Conservation (phyloP, 2,888 invertebrate species). For the Amorpha juglandis region DNA sequence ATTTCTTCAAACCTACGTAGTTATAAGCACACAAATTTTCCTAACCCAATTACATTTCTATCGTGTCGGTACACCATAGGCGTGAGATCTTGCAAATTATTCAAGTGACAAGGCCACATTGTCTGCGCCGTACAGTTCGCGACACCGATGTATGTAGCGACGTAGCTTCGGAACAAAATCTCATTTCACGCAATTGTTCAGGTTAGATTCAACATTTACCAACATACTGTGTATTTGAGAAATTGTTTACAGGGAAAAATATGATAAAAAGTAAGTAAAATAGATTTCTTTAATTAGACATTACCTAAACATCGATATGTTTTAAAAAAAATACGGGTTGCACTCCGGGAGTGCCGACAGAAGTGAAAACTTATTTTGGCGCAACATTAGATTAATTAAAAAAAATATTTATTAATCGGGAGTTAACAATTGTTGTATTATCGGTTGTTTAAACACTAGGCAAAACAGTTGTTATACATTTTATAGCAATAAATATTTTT, state of each 20-base stretch:
- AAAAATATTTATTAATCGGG: no score
- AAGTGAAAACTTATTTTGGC: no score
- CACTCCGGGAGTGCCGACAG: no score
- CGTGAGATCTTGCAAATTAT: constrained; percentile 23
- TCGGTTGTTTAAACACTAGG: no score
- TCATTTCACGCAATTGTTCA: neutral
- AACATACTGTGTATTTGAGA: neutral
- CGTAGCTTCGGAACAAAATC: constrained; percentile 8
- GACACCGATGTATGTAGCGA: neutral
- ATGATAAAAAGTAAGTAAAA: no score
- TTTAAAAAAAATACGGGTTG: no score
- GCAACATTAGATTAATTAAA: no score
- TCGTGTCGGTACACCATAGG: neutral
- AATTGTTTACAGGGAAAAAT: neutral
- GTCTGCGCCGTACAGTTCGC: neutral
- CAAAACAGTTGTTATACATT: no score
- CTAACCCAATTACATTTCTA: constrained; percentile 17
- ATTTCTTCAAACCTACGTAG: neutral
- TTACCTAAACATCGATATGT: no score
- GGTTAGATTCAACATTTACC: neutral
- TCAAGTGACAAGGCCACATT: constrained; percentile 26
- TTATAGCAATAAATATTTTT: no score
- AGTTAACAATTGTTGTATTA: no score
- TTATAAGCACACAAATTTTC: neutral
- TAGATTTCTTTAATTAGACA: no score